These are phyloP conservation scores for Prosopocoilus inquinatus DNA, from an alignment of 2,888 invertebrate species.

Conservation along the genomic window DNA sequence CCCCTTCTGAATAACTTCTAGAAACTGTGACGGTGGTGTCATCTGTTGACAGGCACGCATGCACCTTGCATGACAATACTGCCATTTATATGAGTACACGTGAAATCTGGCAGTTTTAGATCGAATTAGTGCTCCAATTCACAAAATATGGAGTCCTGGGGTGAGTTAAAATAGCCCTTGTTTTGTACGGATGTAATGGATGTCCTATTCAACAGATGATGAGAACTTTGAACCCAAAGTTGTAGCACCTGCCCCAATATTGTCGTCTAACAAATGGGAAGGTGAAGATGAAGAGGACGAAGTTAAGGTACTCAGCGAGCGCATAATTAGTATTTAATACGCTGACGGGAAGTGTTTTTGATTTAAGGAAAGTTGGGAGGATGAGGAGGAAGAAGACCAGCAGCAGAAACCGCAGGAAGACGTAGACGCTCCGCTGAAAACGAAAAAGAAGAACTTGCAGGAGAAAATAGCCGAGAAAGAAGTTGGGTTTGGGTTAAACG, in stretches of 20 bases:
- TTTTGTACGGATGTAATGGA: slow-evolving; percentile 1
- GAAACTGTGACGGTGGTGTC: slow-evolving; percentile 24
- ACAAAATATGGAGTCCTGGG: slow-evolving; percentile 49
- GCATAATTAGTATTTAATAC: slow-evolving; percentile 1
- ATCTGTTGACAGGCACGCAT: slow-evolving; percentile 31
- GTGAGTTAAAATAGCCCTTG: slow-evolving; percentile 32
- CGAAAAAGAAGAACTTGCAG: slow-evolving; percentile 69
- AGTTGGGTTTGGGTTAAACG: slow-evolving; percentile 52
- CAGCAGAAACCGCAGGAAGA: slow-evolving; percentile 72
- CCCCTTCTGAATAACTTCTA: too few relatives aligned
- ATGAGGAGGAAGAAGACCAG: slow-evolving; percentile 81
- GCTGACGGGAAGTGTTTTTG: slow-evolving; percentile 9
- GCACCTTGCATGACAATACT: slow-evolving; percentile 19
- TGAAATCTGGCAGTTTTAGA: slow-evolving; percentile 38
- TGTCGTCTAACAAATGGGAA: slow-evolving; percentile 73
- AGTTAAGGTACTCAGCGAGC: slow-evolving; percentile 64
- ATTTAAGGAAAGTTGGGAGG: slow-evolving; percentile 90
- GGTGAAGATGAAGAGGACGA: slow-evolving; percentile 86
- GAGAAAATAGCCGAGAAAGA: slow-evolving; percentile 89
- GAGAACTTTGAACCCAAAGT: slow-evolving; percentile 69
- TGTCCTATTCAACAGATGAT: slow-evolving; percentile 57
- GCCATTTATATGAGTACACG: slow-evolving; percentile 36
- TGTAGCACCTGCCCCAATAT: slow-evolving; percentile 56
- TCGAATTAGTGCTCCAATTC: slow-evolving; percentile 25
- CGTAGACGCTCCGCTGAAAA: slow-evolving; percentile 43